These are phyloP conservation scores for Circaetus cinerascens DNA, from an alignment of 2,113 vertebrate species.

Conservation along the genomic window DNA sequence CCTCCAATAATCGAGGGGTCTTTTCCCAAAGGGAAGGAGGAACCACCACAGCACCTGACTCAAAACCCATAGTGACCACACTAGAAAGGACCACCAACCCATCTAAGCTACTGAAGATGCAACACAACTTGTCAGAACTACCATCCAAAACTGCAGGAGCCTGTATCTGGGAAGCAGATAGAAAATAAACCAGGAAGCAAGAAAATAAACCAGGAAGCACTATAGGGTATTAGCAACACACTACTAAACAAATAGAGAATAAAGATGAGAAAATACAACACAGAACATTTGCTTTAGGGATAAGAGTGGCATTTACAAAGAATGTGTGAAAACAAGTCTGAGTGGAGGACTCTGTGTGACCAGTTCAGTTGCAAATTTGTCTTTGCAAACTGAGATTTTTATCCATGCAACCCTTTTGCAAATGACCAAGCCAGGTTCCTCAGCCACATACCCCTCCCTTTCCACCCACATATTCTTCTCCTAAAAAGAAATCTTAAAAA, in stretches of 20 bases:
- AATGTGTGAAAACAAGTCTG: neutral
- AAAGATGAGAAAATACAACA: conserved; percentile 22
- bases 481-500: neutral
- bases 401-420: neutral
- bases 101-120: neutral
- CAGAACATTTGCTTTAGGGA: neutral
- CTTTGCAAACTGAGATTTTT: neutral
- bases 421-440: neutral
- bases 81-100: neutral
- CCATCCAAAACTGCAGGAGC: neutral
- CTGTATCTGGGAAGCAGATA: neutral
- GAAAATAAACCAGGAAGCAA: neutral
- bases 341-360: neutral
- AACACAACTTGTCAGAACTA: neutral
- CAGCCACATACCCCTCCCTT: neutral
- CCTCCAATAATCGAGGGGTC: rapidly evolving
- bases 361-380: neutral
- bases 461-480: neutral
- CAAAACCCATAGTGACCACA: neutral
- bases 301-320: conserved; percentile 7
- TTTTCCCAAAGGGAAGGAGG: neutral
- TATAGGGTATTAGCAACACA: neutral
- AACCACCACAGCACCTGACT: neutral
- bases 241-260: neutral
- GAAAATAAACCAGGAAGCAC: neutral